Conservation (phyloP, 64 coral and sea anemone genomes). For the Stichodactyla mertensii region DNA sequence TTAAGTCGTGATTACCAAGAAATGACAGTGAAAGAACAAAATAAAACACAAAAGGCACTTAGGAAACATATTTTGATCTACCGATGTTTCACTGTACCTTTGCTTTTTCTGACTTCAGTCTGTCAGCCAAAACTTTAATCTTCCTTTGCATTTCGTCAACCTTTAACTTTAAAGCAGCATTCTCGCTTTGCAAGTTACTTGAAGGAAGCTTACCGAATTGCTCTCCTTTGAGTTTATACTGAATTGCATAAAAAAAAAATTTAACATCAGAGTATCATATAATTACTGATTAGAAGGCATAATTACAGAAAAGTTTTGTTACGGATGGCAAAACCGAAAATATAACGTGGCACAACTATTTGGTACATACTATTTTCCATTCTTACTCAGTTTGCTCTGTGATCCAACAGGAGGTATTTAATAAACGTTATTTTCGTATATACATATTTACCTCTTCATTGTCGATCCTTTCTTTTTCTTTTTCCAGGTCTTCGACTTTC, state of each 20-base stretch:
- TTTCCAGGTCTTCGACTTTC: constrained; percentile 19
- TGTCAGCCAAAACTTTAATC: constrained; percentile 32
- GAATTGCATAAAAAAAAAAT: not conserved
- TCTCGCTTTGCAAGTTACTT: not conserved
- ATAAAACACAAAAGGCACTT: too few relatives aligned
- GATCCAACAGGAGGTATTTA: too few relatives aligned
- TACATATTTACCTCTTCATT: not conserved
- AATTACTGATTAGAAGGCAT: not conserved
- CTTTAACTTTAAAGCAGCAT: constrained; percentile 13
- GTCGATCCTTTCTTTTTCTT: constrained; percentile 20
- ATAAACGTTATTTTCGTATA: too few relatives aligned
- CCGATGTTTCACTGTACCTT: not conserved
- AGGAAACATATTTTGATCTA: not conserved
- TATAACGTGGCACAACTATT: too few relatives aligned
- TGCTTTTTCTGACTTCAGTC: constrained; percentile 16
- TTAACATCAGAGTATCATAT: too few relatives aligned
- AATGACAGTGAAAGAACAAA: too few relatives aligned
- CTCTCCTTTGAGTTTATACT: not conserved
- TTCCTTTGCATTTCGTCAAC: constrained; percentile 39
- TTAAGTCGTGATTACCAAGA: too few relatives aligned
- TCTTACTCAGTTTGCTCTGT: too few relatives aligned
- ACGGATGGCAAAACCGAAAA: too few relatives aligned
- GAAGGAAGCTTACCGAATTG: not conserved
- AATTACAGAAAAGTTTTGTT: not conserved
- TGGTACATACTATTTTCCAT: too few relatives aligned